Conservation (phyloP, 1,140 invertebrate species). For the Latrodectus geometricus region DNA sequence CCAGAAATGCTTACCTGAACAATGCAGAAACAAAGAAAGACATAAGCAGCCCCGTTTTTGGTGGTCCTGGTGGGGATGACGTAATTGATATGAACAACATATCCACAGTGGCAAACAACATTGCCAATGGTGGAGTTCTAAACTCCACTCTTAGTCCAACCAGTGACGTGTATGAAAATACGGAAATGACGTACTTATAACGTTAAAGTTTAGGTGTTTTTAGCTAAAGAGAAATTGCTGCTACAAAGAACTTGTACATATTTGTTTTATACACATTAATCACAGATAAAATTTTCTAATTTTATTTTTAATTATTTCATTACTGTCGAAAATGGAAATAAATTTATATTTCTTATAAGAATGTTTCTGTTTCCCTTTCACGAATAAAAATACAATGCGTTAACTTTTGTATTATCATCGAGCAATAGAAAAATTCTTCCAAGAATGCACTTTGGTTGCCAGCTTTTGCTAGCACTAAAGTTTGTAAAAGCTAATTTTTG, state of each 20-base stretch:
- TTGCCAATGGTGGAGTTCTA: constrained; percentile 2
- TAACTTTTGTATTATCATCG: no score
- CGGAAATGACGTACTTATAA: constrained; percentile 56
- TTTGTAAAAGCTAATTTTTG: no score
- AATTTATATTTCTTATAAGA: no score
- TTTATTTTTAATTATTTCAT: no score
- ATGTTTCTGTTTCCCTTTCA: no score
- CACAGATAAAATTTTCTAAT: no score
- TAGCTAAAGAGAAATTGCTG: neutral
- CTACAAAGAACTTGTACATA: neutral
- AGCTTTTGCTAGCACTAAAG: no score
- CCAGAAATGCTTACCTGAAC: constrained; percentile 24
- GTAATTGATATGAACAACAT: constrained; percentile 38
- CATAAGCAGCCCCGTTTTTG: neutral
- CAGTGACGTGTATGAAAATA: constrained; percentile 34
- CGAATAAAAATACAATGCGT: no score
- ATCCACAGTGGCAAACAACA: neutral
- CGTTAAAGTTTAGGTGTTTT: neutral
- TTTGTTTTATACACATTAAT: neutral
- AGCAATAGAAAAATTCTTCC: no score
- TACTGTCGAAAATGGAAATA: no score
- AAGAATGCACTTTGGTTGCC: no score
- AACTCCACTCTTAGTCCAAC: neutral
- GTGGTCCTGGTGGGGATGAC: constrained; percentile 33
- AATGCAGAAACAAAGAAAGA: neutral